A percentile compares a stretch with the other conserved stretches of the same genome.
Evolutionary conservation across 2,888 invertebrate genomes (phyloP).

Genomic region (Deilephila elpenor): DNA sequence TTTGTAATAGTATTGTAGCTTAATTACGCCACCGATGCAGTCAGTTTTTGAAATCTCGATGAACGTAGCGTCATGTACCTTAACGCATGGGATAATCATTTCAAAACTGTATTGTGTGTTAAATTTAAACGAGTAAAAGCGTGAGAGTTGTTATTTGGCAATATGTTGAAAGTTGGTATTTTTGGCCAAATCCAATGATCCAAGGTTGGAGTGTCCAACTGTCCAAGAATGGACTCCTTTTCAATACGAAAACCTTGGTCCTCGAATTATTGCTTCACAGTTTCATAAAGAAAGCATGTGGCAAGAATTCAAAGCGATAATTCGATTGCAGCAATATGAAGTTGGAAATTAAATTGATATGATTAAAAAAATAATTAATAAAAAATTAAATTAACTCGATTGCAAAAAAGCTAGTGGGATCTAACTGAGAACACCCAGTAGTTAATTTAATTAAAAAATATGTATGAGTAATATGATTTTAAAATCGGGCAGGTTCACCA

Average conservation of each 20-base stretch:
- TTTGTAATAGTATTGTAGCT: too few relatives aligned
- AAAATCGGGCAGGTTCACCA: too few relatives aligned
- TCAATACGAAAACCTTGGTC: neutral
- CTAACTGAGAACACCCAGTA: too few relatives aligned
- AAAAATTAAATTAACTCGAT: too few relatives aligned
- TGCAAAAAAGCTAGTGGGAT: too few relatives aligned
- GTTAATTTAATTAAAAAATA: too few relatives aligned
- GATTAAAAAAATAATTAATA: too few relatives aligned
- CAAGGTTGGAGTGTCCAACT: neutral
- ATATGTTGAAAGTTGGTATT: constrained; percentile 11
- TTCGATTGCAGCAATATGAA: neutral
- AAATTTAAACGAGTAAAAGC: neutral
- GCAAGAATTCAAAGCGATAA: neutral
- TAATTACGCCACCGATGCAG: too few relatives aligned
- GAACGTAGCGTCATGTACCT: neutral
- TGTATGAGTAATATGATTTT: too few relatives aligned
- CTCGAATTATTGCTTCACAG: neutral
- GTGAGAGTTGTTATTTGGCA: constrained; percentile 6
- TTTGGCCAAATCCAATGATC: neutral
- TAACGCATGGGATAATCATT: neutral
- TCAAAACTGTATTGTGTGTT: neutral
- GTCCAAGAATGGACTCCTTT: constrained; percentile 1
- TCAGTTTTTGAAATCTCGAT: constrained; percentile 2
- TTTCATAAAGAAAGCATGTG: neutral
- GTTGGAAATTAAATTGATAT: neutral